Conservation (phyloP, 2,113 vertebrate species). For the Dissostichus mawsoni region DNA sequence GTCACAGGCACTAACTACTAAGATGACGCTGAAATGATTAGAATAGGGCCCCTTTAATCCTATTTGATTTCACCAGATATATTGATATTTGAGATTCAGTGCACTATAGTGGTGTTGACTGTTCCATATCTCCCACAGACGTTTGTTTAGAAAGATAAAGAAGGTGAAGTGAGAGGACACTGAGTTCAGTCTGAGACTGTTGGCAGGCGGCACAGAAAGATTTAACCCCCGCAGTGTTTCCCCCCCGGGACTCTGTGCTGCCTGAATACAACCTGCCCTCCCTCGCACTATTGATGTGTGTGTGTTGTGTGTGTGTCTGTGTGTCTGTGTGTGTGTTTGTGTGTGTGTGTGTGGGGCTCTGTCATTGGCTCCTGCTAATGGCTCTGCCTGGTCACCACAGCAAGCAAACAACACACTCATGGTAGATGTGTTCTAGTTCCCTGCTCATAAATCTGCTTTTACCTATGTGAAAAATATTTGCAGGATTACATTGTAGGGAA, state of each 20-base stretch:
- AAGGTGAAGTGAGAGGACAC: slow-evolving; percentile 50
- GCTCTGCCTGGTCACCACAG: slow-evolving; percentile 53
- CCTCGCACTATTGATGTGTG: slow-evolving; percentile 59
- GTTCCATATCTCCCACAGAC: background rate
- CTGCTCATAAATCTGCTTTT: slow-evolving; percentile 33
- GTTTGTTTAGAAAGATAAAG: slow-evolving; percentile 19
- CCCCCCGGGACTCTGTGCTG: slow-evolving; percentile 60
- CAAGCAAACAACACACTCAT: slow-evolving; percentile 42
- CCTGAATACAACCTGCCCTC: slow-evolving; percentile 54
- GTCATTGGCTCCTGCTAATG: slow-evolving; percentile 67
- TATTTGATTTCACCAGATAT: no score
- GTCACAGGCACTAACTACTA: no score
- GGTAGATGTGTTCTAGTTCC: slow-evolving; percentile 23
- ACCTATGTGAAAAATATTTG: background rate
- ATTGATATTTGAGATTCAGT: no score
- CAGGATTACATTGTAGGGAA: no score
- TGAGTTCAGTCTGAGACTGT: slow-evolving; percentile 47
- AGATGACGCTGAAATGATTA: no score
- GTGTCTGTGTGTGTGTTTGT: slow-evolving; percentile 54
- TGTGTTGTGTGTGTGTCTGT: slow-evolving; percentile 53
- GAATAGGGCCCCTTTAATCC: no score
- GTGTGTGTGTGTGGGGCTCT: slow-evolving; percentile 60
- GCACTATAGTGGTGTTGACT: background rate
- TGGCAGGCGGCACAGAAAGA: slow-evolving; percentile 49
- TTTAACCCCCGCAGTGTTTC: slow-evolving; percentile 55